A percentile compares a stretch with the other conserved stretches of the same genome.
These are phyloP conservation scores for Leptopilina clavipes DNA, from an alignment of 1,140 invertebrate species.

Conservation along the genomic window DNA sequence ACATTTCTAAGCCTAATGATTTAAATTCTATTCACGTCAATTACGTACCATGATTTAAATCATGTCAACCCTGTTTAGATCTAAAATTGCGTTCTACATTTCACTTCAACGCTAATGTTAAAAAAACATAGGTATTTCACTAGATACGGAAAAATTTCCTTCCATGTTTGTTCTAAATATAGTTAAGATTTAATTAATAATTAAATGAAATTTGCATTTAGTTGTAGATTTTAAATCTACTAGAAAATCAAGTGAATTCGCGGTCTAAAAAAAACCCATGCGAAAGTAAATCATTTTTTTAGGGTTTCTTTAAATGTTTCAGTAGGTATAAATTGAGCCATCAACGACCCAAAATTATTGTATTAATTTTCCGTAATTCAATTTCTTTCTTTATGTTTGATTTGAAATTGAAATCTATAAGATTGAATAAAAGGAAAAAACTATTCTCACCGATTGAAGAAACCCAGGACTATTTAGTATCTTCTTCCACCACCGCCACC, in stretches of 20 bases:
- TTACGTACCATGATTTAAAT: neutral
- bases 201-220: too few species aligned
- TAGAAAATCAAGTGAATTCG: too few species aligned
- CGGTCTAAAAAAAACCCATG: too few species aligned
- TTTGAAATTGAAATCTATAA: neutral
- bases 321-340: too few species aligned
- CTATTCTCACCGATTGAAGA: constrained; percentile 64
- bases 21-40: neutral
- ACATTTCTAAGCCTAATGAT: neutral
- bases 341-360: too few species aligned
- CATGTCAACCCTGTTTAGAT: constrained; percentile 40
- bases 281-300: too few species aligned
- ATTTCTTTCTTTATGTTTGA: neutral
- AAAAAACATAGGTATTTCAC: too few species aligned
- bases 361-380: neutral
- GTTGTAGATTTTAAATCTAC: too few species aligned
- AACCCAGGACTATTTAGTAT: constrained; percentile 61
- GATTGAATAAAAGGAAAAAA: neutral
- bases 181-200: too few species aligned
- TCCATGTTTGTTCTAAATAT: too few species aligned
- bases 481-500: constrained; percentile 66
- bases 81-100: neutral
- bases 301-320: too few species aligned
- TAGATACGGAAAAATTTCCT: too few species aligned
- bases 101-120: neutral